Percentiles rank a stretch among this genome's conserved stretches.
Conservation (phyloP, 37 sponge, comb jelly and placozoan species). For the Beroe ovata region DNA sequence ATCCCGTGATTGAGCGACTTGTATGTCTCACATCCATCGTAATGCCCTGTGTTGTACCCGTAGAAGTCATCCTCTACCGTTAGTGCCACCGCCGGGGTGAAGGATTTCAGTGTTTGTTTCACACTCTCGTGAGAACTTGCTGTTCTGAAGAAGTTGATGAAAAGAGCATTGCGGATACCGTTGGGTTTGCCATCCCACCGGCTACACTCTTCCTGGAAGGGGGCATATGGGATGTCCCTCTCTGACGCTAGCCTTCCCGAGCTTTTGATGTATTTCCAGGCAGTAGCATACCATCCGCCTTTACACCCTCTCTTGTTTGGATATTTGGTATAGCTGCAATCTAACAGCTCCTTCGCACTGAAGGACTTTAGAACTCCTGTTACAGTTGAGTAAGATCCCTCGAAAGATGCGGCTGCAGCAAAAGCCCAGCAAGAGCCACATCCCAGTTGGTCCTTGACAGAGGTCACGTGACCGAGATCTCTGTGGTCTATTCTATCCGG, state of each 20-base stretch:
- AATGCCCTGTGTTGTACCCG: neutral
- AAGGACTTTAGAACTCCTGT: slow-evolving; percentile 31
- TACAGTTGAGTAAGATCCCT: neutral
- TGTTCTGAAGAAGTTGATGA: neutral
- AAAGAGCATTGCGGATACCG: slow-evolving; percentile 1
- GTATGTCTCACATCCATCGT: neutral
- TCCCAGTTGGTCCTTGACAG: slow-evolving; percentile 6
- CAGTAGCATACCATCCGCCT: slow-evolving; percentile 29
- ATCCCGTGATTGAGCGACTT: slow-evolving; percentile 7
- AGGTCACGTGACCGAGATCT: slow-evolving; percentile 25
- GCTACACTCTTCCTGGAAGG: neutral
- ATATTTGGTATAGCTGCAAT: neutral
- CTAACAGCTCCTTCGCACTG: slow-evolving; percentile 19
- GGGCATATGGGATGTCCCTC: slow-evolving; percentile 18
- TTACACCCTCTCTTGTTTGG: neutral
- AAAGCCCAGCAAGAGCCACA: slow-evolving; percentile 42
- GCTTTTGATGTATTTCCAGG: neutral
- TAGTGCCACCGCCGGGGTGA: slow-evolving; percentile 23
- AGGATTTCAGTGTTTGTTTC: neutral
- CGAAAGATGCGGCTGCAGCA: slow-evolving; percentile 6
- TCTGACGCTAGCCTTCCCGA: slow-evolving; percentile 3
- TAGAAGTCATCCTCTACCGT: slow-evolving; percentile 42
- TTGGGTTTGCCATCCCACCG: slow-evolving; percentile 25
- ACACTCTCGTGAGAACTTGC: neutral
- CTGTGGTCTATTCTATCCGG: neutral